Evolutionary conservation across 2,797 vertebrate genomes (phyloP), one percentile per base, ranked within the genome.

Genomic region (Cynopterus sphinx): DNA sequence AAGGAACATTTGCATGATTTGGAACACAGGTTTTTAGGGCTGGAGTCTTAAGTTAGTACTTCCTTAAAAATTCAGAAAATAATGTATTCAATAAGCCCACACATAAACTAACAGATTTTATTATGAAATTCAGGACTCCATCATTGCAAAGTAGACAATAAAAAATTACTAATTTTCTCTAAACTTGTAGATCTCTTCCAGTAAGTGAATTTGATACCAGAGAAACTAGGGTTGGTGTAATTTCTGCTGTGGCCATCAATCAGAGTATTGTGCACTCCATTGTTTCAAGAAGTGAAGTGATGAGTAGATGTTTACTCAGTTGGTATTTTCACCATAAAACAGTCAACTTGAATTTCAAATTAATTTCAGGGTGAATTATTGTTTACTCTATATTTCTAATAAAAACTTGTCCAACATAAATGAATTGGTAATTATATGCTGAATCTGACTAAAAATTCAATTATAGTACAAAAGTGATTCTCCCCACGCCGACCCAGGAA

Each of bases 191-290:
- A 95, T 99, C 99, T 26, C 98, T 98, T 17, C 98, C 99, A 1
- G 99, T 99, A 92, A 99, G 99, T 63, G 99, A 99, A 97, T 98
- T 98, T 59, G 99, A 99, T 51, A 97, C 98, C 0, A 91, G 98
- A 96, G 99, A 99, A 74, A 99, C 99, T 0, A 93, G 97, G 28
- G 99, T 99, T 11, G 98, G 99, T 9, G 98, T 98, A 0, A 99
- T 99, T 97, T 98, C 99, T 5, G 99, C 99, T 0, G 99, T 99
- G 0, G 99, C 99, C 67, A 89, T 99, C 98, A 99, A 99, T 98
- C 99, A 99, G 98, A 99, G 99, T 3, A 98, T 99, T 33, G 98
- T 99, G 33, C 99, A 99, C 98, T 99, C 99, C 49, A 99, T 99
- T 41, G 99, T 99, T 95, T 97, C 98, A 43, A 99, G 99, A 98